Evolutionary conservation across 2,888 invertebrate species (phyloP).

Genomic region (Spisula subtruncata): DNA sequence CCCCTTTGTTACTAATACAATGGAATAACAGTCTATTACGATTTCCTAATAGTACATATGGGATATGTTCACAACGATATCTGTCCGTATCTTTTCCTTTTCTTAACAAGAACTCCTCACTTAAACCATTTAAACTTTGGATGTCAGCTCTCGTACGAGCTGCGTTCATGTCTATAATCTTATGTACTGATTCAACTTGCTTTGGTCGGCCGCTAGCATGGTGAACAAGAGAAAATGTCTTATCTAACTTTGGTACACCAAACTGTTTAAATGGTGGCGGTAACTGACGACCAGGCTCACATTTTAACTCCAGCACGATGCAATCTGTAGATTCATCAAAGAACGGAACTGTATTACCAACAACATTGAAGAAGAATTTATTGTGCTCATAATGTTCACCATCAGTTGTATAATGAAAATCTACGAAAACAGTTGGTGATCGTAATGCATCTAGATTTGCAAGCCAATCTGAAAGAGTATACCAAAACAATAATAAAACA

Average conservation of each 20-base stretch:
- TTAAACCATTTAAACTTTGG: not conserved
- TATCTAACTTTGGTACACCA: slow-evolving; percentile 12
- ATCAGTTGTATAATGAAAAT: not conserved
- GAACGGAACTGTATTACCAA: not conserved
- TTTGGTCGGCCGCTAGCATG: not conserved
- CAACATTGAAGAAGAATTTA: not conserved
- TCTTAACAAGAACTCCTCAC: not conserved
- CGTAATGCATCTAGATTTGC: not conserved
- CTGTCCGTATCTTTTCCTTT: not conserved
- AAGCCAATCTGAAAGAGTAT: not conserved
- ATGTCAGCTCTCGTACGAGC: not conserved
- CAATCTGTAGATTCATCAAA: not conserved
- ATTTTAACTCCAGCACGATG: slow-evolving; percentile 8
- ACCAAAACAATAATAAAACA: too few relatives aligned
- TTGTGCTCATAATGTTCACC: not conserved
- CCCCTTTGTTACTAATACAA: slow-evolving; percentile 21
- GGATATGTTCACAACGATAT: slow-evolving; percentile 3
- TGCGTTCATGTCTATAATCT: not conserved
- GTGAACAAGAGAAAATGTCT: not conserved
- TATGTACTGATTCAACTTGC: not conserved
- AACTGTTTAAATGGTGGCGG: slow-evolving; percentile 1
- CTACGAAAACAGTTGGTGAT: not conserved
- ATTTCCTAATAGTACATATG: not conserved
- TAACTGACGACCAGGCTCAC: not conserved
- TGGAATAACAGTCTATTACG: not conserved